Conservation (phyloP, 2,113 vertebrate species). For the Myrmophylax atrothorax region DNA sequence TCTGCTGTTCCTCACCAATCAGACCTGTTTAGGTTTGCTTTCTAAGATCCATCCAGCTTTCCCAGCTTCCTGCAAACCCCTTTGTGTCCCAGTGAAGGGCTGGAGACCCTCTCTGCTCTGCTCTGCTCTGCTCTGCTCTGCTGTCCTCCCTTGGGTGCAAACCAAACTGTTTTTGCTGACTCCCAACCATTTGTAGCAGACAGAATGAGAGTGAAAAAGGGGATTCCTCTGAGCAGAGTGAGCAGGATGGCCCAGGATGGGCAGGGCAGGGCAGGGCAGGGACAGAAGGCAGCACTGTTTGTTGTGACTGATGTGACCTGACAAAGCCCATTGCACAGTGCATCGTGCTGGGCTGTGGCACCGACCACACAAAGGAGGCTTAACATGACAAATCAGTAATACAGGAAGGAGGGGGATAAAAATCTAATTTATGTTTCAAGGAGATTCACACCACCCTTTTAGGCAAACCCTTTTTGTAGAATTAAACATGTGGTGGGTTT, state of each 20-base stretch:
- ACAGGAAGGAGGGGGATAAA: not conserved
- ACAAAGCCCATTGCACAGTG: constrained; percentile 64
- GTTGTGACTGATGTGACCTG: constrained; percentile 59
- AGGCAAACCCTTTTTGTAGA: not conserved
- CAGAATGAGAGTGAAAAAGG: constrained; percentile 47
- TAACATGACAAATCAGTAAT: not conserved
- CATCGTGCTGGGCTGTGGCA: not conserved
- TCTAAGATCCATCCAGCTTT: not conserved
- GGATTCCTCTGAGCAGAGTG: constrained; percentile 28
- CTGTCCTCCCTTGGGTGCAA: not conserved
- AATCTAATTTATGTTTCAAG: constrained; percentile 6
- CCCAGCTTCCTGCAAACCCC: not conserved
- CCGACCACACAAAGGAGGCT: not conserved
- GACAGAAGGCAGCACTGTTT: constrained; percentile 53
- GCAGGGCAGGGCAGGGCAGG: not conserved
- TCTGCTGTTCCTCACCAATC: not conserved
- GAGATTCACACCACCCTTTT: not conserved
- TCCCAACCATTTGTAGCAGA: constrained; percentile 28
- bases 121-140: not conserved
- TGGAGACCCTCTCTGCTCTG: not conserved
- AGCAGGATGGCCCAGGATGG: constrained; percentile 1
- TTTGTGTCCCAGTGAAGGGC: not conserved
- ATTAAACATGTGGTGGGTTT: not conserved
- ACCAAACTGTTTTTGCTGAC: not conserved
- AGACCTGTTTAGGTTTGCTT: not conserved